These are phyloP conservation scores for Heliconius aoede DNA, from an alignment of 2,888 invertebrate genomes.

Conservation along the genomic window DNA sequence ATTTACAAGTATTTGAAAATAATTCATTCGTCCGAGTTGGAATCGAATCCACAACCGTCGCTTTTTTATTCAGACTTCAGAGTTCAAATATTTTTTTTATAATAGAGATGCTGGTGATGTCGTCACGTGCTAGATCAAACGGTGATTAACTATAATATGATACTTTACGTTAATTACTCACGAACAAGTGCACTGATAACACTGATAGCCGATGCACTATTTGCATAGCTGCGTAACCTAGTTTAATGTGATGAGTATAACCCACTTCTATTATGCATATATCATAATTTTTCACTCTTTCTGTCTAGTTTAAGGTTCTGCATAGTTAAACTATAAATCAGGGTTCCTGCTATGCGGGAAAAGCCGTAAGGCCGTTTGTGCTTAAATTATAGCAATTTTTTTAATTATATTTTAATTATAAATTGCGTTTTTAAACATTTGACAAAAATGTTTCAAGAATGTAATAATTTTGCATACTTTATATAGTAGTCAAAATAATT, in stretches of 20 bases:
- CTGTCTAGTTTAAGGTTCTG: not conserved
- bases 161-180: conserved; percentile 14
- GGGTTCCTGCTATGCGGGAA: too few relatives aligned
- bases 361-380: too few relatives aligned
- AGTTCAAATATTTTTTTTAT: too few relatives aligned
- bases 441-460: too few relatives aligned
- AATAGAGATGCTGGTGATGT: not conserved
- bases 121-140: conserved; percentile 14
- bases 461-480: not conserved
- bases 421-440: too few relatives aligned
- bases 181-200: conserved; percentile 46
- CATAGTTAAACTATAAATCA: too few relatives aligned
- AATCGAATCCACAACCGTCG: too few relatives aligned
- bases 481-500: not conserved
- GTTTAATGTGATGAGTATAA: conserved; percentile 45
- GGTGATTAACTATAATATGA: conserved; percentile 4
- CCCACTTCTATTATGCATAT: not conserved
- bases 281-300: not conserved
- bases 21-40: too few relatives aligned
- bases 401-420: too few relatives aligned
- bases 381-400: too few relatives aligned
- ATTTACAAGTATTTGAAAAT: too few relatives aligned
- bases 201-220: conserved; percentile 43
- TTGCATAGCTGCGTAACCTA: conserved; percentile 51
- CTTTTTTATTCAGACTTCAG: too few relatives aligned